A percentile compares a stretch with the other conserved stretches of the same genome.
phyloP scores from a whole-genome alignment of 2,888 invertebrate genomes.

The Cephus spinipes region DNA sequence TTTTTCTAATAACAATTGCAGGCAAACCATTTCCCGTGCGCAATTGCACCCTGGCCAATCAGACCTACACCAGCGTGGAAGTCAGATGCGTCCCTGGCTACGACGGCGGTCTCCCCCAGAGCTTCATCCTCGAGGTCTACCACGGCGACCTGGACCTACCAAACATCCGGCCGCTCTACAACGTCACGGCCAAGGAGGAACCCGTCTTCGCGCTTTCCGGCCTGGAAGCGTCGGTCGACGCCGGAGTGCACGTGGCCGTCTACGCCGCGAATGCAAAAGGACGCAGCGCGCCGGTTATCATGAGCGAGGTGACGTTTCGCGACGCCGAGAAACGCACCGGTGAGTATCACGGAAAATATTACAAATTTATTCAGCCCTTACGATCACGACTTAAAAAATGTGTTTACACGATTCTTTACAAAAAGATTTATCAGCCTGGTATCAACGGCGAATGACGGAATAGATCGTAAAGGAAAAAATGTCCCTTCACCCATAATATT shows the following conservation, averaged over 20 bases:
- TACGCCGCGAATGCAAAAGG: conserved; percentile 87
- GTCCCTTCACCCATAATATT: background rate
- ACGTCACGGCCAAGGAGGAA: conserved; percentile 75
- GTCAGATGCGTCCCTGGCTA: conserved; percentile 87
- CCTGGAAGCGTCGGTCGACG: conserved; percentile 77
- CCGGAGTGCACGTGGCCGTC: conserved; percentile 81
- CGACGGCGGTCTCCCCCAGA: conserved; percentile 90
- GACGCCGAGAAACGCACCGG: conserved; percentile 85
- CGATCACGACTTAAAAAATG: background rate
- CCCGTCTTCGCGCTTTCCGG: conserved; percentile 83
- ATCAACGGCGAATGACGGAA: background rate
- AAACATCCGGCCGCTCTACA: conserved; percentile 66
- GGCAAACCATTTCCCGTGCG: conserved; percentile 87
- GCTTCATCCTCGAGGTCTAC: conserved; percentile 85
- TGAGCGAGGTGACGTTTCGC: conserved; percentile 83
- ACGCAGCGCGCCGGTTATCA: conserved; percentile 76
- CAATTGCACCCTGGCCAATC: conserved; percentile 88
- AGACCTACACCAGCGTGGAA: conserved; percentile 85
- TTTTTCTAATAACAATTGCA: conserved; percentile 55
- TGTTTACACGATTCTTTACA: background rate
- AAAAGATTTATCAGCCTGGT: background rate
- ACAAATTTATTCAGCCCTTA: background rate
- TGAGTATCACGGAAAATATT: conserved; percentile 50
- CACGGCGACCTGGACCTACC: conserved; percentile 64
- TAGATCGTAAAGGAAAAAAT: background rate